Percentiles rank a stretch among this genome's conserved stretches.
These are phyloP conservation scores for Heliopora coerulea DNA, from an alignment of 92 coral and sea anemone species.

Conservation along the genomic window DNA sequence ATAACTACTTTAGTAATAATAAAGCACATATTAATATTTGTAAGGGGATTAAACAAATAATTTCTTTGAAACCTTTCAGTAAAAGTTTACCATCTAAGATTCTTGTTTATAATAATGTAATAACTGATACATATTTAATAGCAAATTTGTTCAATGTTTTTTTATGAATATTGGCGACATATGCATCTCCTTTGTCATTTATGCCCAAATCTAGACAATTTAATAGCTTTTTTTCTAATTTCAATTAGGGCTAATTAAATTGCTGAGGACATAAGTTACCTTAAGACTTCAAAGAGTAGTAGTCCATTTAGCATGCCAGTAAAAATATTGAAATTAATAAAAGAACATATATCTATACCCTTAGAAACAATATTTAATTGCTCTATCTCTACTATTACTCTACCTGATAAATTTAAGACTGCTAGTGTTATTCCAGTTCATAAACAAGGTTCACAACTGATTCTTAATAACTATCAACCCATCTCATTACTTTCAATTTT, in stretches of 20 bases:
- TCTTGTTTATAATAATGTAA: background rate
- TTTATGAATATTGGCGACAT: background rate
- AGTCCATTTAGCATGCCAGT: slow-evolving; percentile 41
- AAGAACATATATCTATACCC: slow-evolving; percentile 12
- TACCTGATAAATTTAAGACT: slow-evolving; percentile 35
- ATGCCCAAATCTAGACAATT: too few species aligned
- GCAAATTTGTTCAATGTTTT: slow-evolving; percentile 15
- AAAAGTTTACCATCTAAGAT: background rate
- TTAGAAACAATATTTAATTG: slow-evolving; percentile 35
- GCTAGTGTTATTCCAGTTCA: slow-evolving; percentile 45
- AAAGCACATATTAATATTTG: background rate
- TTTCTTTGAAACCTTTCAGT: background rate
- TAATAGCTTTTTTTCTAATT: background rate
- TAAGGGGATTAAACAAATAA: slow-evolving; percentile 6
- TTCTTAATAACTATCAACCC: slow-evolving; percentile 30
- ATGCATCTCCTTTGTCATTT: background rate
- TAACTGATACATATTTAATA: background rate
- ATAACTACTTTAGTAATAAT: background rate
- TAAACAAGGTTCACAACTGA: slow-evolving; percentile 34
- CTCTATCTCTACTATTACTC: too few species aligned
- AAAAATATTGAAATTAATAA: slow-evolving; percentile 37
- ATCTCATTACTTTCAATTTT: slow-evolving; percentile 37
- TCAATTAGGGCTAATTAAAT: slow-evolving; percentile 13
- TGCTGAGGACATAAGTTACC: slow-evolving; percentile 14
- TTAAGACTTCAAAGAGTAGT: slow-evolving; percentile 25